Base-by-base conservation (phyloP, 1,140 invertebrate species). In the Drosophila orena region DNA sequence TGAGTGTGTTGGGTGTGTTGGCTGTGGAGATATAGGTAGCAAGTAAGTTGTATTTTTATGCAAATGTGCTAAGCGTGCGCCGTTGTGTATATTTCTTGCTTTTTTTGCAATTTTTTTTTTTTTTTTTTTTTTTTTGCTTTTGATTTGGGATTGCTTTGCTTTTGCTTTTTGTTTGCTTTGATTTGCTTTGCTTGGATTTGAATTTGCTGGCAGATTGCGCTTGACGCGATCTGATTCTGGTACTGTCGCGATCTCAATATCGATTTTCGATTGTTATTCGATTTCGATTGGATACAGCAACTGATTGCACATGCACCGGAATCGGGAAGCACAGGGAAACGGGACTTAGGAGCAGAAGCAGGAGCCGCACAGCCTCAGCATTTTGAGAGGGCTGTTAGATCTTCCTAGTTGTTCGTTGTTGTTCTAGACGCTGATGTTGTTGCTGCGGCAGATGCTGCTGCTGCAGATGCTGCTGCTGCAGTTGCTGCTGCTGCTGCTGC, bases 311-410 rank as follows among this genome's bases (percentile, higher is more conserved):
- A 88, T 88, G 83, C 83, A 88, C 83, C 83, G 83, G 83, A 86
- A 79, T 88, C 83, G 83, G 83, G 84, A 88, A 88, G 83, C 83
- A 88, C 83, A 88, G 83, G 83, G 83, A 88, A 88, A 88, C 83
- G 83, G 83, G 83, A 88, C 83, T 72, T 88, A 88, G 83, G 83
- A 88, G 83, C 83, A 86, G 83, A 88, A 88, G 83, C 83, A 88
- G 83, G 84, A 88, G 83, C 83, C 83, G 84, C 69, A 70, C 80
- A 86, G 83, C 84, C 84, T 71, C 62, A 83, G 83, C 65, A 77
- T 77, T 73, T 81, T 65, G 60, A 55, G 71, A 49, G 68, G n/a
- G 53, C 68, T 71, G 65, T 66, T 56, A 70, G 54, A 70, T 71
- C 65, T 70, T 71, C 65, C 65, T 56, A 52, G 72, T 74, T 74